Conservation (phyloP, 2,888 invertebrate genomes). For the Monoplex corrugatus region DNA sequence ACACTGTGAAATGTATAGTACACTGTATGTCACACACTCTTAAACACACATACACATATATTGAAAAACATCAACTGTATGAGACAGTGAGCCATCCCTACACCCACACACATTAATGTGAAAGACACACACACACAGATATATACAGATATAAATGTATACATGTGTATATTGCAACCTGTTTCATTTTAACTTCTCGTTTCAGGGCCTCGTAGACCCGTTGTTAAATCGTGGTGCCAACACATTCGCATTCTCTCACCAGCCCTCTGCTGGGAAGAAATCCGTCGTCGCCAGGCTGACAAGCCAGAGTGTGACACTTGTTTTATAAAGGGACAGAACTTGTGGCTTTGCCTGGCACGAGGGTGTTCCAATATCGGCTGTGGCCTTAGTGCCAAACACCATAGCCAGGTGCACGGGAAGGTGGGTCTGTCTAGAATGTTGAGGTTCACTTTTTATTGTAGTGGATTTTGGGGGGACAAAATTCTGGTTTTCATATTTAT, state of each 20-base stretch:
- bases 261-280: slow-evolving; percentile 47
- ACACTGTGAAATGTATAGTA: too few relatives aligned
- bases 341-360: slow-evolving; percentile 92
- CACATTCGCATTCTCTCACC: slow-evolving; percentile 42
- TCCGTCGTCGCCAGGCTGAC: slow-evolving; percentile 41
- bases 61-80: not conserved
- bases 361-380: slow-evolving; percentile 92
- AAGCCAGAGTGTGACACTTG: slow-evolving; percentile 87
- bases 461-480: too few relatives aligned
- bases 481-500: too few relatives aligned
- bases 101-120: too few relatives aligned
- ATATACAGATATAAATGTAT: too few relatives aligned
- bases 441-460: too few relatives aligned
- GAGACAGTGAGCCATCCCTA: not conserved
- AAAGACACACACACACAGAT: too few relatives aligned
- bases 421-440: slow-evolving; percentile 82
- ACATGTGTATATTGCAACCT: not conserved
- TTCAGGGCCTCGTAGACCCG: slow-evolving; percentile 24
- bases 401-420: slow-evolving; percentile 90
- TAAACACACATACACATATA: too few relatives aligned
- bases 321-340: slow-evolving; percentile 88
- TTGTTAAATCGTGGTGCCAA: slow-evolving; percentile 41
- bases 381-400: slow-evolving; percentile 91
- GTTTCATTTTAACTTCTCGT: not conserved
- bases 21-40: too few relatives aligned